Base-by-base conservation (phyloP, 2,113 vertebrate genomes). In the Campylomormyrus numenius region DNA sequence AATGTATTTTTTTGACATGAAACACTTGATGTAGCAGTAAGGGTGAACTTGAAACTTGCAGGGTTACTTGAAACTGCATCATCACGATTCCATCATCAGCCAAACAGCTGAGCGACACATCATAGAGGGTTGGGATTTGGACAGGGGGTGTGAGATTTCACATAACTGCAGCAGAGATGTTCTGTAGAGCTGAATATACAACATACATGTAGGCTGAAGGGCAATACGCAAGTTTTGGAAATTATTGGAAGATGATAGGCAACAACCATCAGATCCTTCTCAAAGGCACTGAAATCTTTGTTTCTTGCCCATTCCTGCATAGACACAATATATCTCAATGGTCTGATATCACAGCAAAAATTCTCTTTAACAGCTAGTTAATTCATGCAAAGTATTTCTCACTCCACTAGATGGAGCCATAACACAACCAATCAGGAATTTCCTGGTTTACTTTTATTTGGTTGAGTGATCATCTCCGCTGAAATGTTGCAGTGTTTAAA, bases 321-420 rank as follows among this genome's bases (percentile, higher is more conserved):
- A 66, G 2, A 27, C 9, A 66, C n/a, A 66, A 58, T 58, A 0
- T 10, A 66, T 27, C 62, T 66, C 24, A 27, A 66, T n/a, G 8
- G 62, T 66, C 62, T 27, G 62, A 66, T 27, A 10, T 66, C 62
- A 66, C 62, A 11, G n/a, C 62, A 66, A 27, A 77, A 39, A 77
- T 9, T 77, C 70, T 66, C n/a, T 58, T n/a, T 62, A 77, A 39
- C 70, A 39, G 70, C 70, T 15, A 42, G 4, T 80, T 80, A 15
- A 46, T 85, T 49, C 83, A 46, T 85, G 83, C 39, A 48, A 85
- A 46, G 0, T n/a, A 85, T 42, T 77, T 66, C 3, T 70, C n/a
- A 13, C 45, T 27, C 46, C 83, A 85, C 83, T 85, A 85, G 83
- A 85, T 85, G 83, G 83, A n/a, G 74, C 74, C 35, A 80, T 17